Percentiles rank a stretch among this genome's conserved stretches.
Conservation (phyloP, 1,140 invertebrate genomes). For the Lucilia sericata region DNA sequence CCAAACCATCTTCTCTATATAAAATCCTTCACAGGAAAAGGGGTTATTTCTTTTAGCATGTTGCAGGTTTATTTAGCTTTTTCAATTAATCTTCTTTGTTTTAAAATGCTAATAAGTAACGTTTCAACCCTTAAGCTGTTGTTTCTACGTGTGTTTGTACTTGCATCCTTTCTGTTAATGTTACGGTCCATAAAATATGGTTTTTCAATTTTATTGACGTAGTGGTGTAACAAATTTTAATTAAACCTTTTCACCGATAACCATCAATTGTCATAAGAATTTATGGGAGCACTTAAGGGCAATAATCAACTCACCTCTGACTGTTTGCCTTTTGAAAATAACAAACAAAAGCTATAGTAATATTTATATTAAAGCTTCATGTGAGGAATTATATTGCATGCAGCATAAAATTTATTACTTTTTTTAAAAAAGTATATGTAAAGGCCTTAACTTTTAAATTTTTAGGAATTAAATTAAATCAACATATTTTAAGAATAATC, state of each 20-base stretch:
- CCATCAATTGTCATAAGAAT: slow-evolving; percentile 28
- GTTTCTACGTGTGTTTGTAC: not conserved
- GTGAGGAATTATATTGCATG: too few species aligned
- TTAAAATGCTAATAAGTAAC: not conserved
- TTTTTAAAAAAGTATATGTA: too few species aligned
- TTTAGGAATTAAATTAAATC: too few species aligned
- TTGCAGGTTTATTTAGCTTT: too few species aligned
- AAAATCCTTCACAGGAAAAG: not conserved
- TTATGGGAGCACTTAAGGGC: slow-evolving; percentile 8
- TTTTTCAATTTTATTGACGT: slow-evolving; percentile 29
- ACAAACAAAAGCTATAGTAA: too few species aligned
- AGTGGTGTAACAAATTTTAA: slow-evolving; percentile 38
- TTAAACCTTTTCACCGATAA: slow-evolving; percentile 35
- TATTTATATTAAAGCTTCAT: too few species aligned
- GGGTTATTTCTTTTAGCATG: not conserved
- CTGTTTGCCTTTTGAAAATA: not conserved
- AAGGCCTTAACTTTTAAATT: too few species aligned
- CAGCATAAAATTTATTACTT: too few species aligned
- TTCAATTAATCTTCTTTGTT: not conserved
- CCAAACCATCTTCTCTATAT: too few species aligned
- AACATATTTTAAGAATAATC: too few species aligned
- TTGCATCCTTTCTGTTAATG: not conserved
- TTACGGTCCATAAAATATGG: not conserved
- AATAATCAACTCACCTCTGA: not conserved
- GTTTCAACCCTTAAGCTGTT: not conserved